Conservation (phyloP, 2,888 invertebrate genomes). For the Griposia aprilina region DNA sequence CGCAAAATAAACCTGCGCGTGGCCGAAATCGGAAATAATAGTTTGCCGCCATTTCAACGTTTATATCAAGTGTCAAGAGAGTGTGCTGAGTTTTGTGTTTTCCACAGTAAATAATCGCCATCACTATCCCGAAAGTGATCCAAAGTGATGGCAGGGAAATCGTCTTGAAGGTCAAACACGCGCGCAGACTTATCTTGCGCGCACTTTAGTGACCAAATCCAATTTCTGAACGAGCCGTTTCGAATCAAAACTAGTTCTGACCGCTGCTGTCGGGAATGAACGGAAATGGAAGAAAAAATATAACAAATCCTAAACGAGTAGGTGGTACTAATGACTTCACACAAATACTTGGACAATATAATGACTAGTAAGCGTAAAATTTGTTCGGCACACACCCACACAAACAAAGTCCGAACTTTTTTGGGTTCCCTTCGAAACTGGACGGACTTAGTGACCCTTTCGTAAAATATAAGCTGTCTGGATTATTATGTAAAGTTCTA, state of each 20-base stretch:
- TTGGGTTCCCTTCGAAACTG: constrained; percentile 68
- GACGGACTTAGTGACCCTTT: constrained; percentile 50
- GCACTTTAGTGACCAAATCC: constrained; percentile 43
- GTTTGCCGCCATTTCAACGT: no score
- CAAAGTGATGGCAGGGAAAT: no score
- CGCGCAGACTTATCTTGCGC: no score
- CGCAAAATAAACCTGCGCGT: no score
- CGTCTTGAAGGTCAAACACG: no score
- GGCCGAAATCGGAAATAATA: no score
- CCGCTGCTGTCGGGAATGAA: constrained; percentile 19
- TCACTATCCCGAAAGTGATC: no score
- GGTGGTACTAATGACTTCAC: constrained; percentile 78
- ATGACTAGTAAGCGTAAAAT: constrained; percentile 79
- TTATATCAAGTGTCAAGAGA: no score
- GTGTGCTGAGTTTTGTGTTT: no score
- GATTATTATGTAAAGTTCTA: constrained; percentile 26
- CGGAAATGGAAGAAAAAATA: constrained; percentile 66
- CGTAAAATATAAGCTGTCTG: constrained; percentile 37
- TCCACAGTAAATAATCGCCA: no score
- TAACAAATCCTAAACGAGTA: constrained; percentile 71
- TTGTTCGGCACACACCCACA: constrained; percentile 75
- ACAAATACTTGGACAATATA: constrained; percentile 78
- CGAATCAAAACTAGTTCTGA: constrained; percentile 62
- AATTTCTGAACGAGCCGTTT: constrained; percentile 61
- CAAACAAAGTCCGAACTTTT: constrained; percentile 62